These are phyloP conservation scores for Brachyhypopomus gauderio DNA, from an alignment of 2,113 vertebrate species.

Conservation along the genomic window DNA sequence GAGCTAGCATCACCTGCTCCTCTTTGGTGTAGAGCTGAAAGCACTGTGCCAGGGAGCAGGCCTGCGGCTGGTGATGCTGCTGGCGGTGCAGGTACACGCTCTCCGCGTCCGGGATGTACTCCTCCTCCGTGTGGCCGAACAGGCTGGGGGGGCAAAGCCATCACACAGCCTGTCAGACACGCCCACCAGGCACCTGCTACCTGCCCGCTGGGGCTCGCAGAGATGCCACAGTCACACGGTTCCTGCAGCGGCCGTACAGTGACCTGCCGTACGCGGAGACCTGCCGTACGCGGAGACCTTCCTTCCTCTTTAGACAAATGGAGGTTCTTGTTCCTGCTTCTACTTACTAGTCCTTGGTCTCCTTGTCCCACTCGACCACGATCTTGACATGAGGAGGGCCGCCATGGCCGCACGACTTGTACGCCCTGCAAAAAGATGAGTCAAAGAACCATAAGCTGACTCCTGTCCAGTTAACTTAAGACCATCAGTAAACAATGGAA, in stretches of 20 bases:
- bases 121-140: slow-evolving; percentile 92
- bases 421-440: slow-evolving; percentile 72
- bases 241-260: too few species aligned
- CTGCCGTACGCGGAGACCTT: background rate
- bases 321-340: background rate
- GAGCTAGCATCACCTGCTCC: slow-evolving; percentile 82
- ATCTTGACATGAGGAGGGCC: slow-evolving; percentile 95
- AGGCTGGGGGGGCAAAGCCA: slow-evolving; percentile 73
- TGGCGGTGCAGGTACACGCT: slow-evolving; percentile 93
- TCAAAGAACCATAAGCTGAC: too few species aligned
- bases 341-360: slow-evolving; percentile 98
- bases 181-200: background rate
- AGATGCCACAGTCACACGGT: background rate
- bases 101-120: slow-evolving; percentile 95
- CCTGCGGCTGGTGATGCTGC: slow-evolving; percentile 93
- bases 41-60: slow-evolving; percentile 95
- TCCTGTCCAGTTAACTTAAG: too few species aligned
- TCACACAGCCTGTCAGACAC: slow-evolving; percentile 32
- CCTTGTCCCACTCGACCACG: slow-evolving; percentile 98
- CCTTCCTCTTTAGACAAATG: background rate
- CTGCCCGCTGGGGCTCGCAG: too few species aligned
- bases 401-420: slow-evolving; percentile 94
- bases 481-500: too few species aligned
- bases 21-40: slow-evolving; percentile 99
- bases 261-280: too few species aligned